Evolutionary conservation across 2,888 invertebrate genomes (phyloP), one percentile per base, ranked within the genome.

Genomic region (Meteorus cinctellus): DNA sequence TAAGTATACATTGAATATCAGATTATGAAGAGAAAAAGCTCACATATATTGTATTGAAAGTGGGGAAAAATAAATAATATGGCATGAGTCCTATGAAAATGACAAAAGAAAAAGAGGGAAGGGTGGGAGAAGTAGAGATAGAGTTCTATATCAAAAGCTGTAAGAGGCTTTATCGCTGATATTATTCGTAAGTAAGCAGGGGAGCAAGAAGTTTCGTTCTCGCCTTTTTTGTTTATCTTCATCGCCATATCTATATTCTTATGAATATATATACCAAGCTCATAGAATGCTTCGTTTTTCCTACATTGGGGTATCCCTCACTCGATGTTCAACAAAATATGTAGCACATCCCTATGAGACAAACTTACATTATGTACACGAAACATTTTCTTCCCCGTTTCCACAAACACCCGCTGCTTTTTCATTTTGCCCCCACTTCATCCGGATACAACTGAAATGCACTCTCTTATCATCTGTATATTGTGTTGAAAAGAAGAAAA

Each of bases 151-250:
- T 74, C 77, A 76, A 74, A 45, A 24, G 8, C 55, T 51, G 51
- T 79, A 69, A 77, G 74, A 74, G 59, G 75, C 76, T 79, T 76
- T 76, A 79, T 79, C 74, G 68, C 71, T 76, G 76, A 77, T 79
- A 77, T 72, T 69, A 79, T 79, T 67, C 69, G 45, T 77, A 62
- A 34, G 34, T 67, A 16, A 51, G 36, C 27, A n/a, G 19, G 36
- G 36, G 51, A 65, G 31, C 16, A 66, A 27, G 55, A 45, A 48
- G n/a, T 63, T 65, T 55, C 34, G 60, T 41, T 73, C 45, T 41
- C 63, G 29, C 67, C 63, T 34, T 45, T 69, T 72, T 76, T 29
- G 31, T 67, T 65, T 41, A 66, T 63, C 68, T 6, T 72, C 62
- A 62, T 48, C 10, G 59, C 31, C 24, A 55, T 45, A 45, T 70